These are phyloP conservation scores for Eira barbara DNA, from an alignment of 2,113 vertebrate genomes.

Conservation along the genomic window DNA sequence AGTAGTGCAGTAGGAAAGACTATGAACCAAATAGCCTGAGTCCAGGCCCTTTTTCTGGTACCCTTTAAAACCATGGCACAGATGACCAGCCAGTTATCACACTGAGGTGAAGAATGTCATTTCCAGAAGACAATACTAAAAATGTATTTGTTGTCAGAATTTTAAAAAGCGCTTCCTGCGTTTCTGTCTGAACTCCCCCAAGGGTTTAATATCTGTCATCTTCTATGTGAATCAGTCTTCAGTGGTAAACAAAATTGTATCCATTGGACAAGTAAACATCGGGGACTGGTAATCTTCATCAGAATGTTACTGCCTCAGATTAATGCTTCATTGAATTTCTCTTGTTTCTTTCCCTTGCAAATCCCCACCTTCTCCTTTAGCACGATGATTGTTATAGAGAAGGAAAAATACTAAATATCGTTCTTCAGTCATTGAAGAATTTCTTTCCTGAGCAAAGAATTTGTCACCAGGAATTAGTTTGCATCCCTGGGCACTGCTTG, in stretches of 20 bases:
- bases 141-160: background rate
- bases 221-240: background rate
- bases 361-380: background rate
- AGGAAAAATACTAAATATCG: background rate
- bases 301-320: background rate
- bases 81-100: background rate
- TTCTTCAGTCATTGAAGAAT: background rate
- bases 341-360: background rate
- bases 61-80: background rate
- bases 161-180: background rate
- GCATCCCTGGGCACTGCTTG: background rate
- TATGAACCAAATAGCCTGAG: background rate
- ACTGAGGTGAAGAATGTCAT: background rate
- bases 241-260: background rate
- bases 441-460: background rate
- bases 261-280: background rate
- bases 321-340: conserved; percentile 26
- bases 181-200: background rate
- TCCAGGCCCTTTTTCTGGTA: background rate
- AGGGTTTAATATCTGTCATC: conserved; percentile 11
- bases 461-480: background rate
- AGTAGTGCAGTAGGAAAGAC: background rate
- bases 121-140: background rate
- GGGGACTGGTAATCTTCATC: background rate
- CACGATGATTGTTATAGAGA: background rate